Conservation (phyloP, 1,140 invertebrate genomes). For the Hycleus phaleratus region DNA sequence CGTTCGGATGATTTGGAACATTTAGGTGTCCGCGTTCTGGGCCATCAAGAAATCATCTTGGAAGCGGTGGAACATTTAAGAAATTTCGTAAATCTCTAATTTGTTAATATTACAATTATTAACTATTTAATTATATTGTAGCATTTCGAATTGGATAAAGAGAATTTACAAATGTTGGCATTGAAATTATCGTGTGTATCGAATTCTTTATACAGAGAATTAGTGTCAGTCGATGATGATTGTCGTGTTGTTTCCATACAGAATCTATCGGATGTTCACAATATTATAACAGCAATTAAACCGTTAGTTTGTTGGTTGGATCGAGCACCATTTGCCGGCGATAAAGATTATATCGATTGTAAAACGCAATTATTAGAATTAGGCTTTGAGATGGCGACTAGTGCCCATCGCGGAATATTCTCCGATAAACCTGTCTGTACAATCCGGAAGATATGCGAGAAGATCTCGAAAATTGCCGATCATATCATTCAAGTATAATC, state of each 20-base stretch:
- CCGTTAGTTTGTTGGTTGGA: constrained; percentile 82
- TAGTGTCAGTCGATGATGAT: constrained; percentile 53
- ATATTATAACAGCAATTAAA: constrained; percentile 76
- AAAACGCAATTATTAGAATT: constrained; percentile 66
- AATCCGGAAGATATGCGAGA: constrained; percentile 61
- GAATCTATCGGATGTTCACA: constrained; percentile 73
- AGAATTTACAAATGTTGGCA: constrained; percentile 83
- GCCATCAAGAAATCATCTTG: constrained; percentile 87
- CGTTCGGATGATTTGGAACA: constrained; percentile 80
- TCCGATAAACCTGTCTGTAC: constrained; percentile 69
- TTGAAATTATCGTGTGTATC: constrained; percentile 77
- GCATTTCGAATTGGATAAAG: constrained; percentile 84
- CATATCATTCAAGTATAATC: constrained; percentile 65
- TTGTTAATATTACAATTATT: not conserved
- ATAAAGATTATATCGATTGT: constrained; percentile 59
- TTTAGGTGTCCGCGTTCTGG: constrained; percentile 73
- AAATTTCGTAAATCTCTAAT: constrained; percentile 60
- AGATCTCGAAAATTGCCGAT: constrained; percentile 71
- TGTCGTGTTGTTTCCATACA: constrained; percentile 67
- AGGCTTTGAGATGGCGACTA: constrained; percentile 77
- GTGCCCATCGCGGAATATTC: constrained; percentile 78
- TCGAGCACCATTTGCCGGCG: constrained; percentile 60
- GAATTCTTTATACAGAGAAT: constrained; percentile 67
- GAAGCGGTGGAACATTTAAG: constrained; percentile 83
- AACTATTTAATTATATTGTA: constrained; percentile 40